Base-by-base conservation (phyloP, 2,888 invertebrate genomes). In the Brachyptera putata region DNA sequence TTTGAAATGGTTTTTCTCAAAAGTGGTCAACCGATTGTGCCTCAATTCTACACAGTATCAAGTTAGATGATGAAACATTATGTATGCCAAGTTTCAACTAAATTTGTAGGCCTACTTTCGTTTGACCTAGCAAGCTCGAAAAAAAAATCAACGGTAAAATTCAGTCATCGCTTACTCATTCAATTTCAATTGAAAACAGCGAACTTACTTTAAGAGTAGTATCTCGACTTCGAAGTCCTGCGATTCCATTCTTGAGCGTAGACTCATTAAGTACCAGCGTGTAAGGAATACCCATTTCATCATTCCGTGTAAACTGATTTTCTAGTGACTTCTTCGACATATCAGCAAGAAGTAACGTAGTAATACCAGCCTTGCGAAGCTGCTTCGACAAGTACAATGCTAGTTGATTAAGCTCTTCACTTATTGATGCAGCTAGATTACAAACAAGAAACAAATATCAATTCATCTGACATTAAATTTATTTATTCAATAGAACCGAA, bases 251-350 rank as follows among this genome's bases (percentile, higher is more conserved):
- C 66, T 79, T 79, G 5, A 91, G 76, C 13, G 88, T 86, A 16
- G 77, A 76, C 61, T 84, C 82, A 69, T 82, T 80, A 16, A 94
- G 73, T n/a, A 87, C 75, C 56, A 89, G 78, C 34, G 84, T 84
- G 70, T 87, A 92, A 5, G 88, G 86, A 7, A 91, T 79, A 1
- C 90, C 91, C 58, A 85, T 70, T 66, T 78, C 74, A 70, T 84
- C 83, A 71, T 77, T 79, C 63, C 80, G 78, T 16, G 66, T 49
- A 36, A 73, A 67, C 39, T 70, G 69, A 1, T 69, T 62, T 69
- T 75, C 77, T 57, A 77, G 43, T 11, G 43, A 43, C 43, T 43
- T 43, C 43, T 18, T 69, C 16, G 73, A 65, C 2, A 72, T 69
- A 43, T 70, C 68, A 1, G 74, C 69, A 21, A 76, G 63, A 39